Percentiles rank a stretch among this genome's conserved stretches.
Evolutionary conservation across 1,140 invertebrate species (phyloP).

Genomic region (Microplitis demolitor): DNA sequence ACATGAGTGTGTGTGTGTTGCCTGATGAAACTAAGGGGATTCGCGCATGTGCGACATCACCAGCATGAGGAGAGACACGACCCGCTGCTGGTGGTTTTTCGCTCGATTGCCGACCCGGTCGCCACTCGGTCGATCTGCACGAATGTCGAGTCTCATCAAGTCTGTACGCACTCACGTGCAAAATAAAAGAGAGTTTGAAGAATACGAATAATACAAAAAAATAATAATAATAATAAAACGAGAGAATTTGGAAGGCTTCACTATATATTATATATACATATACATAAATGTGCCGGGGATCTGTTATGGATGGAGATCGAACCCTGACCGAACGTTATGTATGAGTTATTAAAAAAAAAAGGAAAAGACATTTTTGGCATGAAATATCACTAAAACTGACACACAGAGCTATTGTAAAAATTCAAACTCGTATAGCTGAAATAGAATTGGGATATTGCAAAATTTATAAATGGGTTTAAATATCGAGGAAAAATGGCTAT

Average conservation of each 20-base stretch:
- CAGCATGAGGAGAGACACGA: not conserved
- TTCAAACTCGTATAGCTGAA: not conserved
- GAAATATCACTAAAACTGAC: constrained; percentile 15
- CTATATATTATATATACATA: not conserved
- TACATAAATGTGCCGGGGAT: not conserved
- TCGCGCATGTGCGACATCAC: constrained; percentile 22
- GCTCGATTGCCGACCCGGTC: constrained; percentile 29
- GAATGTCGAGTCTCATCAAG: constrained; percentile 14
- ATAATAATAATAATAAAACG: not conserved
- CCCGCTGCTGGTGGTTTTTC: constrained; percentile 20
- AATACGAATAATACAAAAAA: constrained; percentile 8
- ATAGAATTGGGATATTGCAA: constrained; percentile 3
- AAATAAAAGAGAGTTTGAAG: constrained; percentile 9
- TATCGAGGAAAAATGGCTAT: not conserved
- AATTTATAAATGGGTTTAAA: constrained; percentile 1
- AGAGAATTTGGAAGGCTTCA: not conserved
- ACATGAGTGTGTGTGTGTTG: not conserved
- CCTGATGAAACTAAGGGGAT: constrained; percentile 6
- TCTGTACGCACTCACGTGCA: constrained; percentile 3
- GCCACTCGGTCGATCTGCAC: constrained; percentile 26
- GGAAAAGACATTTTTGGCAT: constrained; percentile 1
- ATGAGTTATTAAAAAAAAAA: constrained; percentile 22
- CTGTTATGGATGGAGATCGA: constrained; percentile 1
- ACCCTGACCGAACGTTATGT: not conserved
- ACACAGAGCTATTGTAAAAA: not conserved